phyloP scores from a whole-genome alignment of 2,888 invertebrate genomes.

The Drosophila koepferae region DNA sequence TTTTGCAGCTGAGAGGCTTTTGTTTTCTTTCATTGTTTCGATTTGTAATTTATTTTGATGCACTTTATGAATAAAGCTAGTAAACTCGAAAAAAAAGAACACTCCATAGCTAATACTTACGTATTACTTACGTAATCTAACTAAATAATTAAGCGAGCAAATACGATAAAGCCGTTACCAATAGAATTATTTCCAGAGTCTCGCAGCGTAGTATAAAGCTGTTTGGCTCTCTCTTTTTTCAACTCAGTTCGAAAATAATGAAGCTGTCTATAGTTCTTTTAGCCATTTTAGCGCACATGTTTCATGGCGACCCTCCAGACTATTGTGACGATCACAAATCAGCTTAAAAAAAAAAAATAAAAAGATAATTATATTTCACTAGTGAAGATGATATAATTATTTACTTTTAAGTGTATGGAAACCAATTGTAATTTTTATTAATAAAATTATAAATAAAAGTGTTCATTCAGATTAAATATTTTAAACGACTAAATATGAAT shows the following conservation, averaged over 20 bases:
- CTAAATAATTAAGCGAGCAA: neutral
- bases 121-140: no score
- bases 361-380: neutral
- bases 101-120: no score
- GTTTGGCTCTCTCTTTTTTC: neutral
- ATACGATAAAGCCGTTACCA: neutral
- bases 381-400: neutral
- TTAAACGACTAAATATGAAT: no score
- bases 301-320: neutral
- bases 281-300: neutral
- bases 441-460: no score
- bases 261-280: neutral
- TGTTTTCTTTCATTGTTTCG: no score
- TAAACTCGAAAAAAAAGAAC: no score
- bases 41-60: neutral
- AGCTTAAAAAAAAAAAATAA: no score
- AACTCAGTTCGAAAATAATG: neutral
- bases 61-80: no score
- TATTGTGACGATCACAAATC: no score
- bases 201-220: neutral
- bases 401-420: no score
- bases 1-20: neutral
- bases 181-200: neutral
- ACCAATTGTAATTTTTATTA: no score
- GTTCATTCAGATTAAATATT: no score